Percentiles rank a stretch among this genome's conserved stretches.
These are phyloP conservation scores for Dromas ardeola DNA, from an alignment of 2,113 vertebrate species.

Conservation along the genomic window DNA sequence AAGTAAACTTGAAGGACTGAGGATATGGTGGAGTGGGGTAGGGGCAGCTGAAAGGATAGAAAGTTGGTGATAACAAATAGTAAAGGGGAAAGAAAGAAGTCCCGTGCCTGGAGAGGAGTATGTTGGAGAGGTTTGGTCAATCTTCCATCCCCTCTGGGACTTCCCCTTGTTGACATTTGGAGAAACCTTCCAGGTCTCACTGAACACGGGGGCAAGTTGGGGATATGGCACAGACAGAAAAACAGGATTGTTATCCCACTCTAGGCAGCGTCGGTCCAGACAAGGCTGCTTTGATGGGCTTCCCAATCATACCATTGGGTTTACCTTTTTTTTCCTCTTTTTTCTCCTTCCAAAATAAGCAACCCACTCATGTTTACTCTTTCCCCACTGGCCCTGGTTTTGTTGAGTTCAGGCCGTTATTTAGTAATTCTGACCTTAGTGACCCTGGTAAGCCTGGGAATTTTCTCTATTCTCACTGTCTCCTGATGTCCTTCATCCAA, in stretches of 20 bases:
- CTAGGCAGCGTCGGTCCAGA: rapidly evolving
- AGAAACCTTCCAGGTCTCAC: neutral
- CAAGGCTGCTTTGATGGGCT: neutral
- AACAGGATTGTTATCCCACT: neutral
- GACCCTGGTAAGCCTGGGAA: neutral
- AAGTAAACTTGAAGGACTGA: neutral
- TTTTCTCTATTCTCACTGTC: neutral
- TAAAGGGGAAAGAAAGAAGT: neutral
- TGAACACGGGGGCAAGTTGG: neutral
- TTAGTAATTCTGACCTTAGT: neutral
- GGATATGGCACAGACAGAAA: neutral
- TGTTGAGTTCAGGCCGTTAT: neutral
- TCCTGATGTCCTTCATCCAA: neutral
- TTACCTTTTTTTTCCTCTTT: neutral
- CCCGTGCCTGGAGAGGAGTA: neutral
- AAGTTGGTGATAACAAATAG: neutral
- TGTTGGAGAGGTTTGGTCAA: rapidly evolving
- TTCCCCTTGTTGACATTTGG: neutral
- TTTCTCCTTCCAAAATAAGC: neutral
- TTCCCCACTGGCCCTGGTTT: neutral
- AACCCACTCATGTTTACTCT: neutral
- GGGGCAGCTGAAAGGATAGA: neutral
- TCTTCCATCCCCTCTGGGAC: neutral
- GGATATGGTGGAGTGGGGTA: neutral
- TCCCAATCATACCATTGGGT: neutral